Evolutionary conservation across 30 jellyfish, hydroid and myxozoan species (phyloP).

Genomic region (Sanderia malayensis): DNA sequence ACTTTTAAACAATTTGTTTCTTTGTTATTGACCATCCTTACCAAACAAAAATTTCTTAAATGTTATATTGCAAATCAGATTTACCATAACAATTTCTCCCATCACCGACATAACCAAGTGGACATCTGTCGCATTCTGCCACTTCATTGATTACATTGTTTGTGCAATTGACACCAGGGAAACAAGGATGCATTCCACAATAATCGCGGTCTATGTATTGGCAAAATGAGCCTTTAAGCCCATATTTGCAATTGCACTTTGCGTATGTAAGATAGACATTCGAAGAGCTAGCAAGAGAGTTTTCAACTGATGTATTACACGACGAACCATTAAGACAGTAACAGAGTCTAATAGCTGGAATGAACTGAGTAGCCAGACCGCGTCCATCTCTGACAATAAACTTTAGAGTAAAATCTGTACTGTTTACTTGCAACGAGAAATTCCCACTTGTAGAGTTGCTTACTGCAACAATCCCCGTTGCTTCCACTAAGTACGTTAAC

Average conservation of each 20-base stretch:
- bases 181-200: constrained; percentile 54
- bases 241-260: constrained; percentile 25
- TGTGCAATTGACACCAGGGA: constrained; percentile 37
- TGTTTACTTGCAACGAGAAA: constrained; percentile 13
- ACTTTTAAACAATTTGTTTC: too few species aligned
- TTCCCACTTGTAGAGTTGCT: constrained; percentile 32
- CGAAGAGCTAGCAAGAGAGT: neutral
- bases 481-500: constrained; percentile 21
- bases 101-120: constrained; percentile 45
- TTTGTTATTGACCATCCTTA: neutral
- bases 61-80: neutral
- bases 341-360: constrained; percentile 16
- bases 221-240: constrained; percentile 46
- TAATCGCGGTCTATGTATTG: constrained; percentile 15
- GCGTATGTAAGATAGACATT: constrained; percentile 8
- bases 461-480: constrained; percentile 20
- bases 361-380: constrained; percentile 11
- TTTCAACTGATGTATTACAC: constrained; percentile 20
- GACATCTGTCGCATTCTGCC: constrained; percentile 52
- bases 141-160: neutral
- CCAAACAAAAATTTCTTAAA: neutral
- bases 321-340: constrained; percentile 39
- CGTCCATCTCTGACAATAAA: constrained; percentile 26
- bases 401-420: neutral
- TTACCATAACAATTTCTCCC: constrained; percentile 60